Percentiles rank a stretch among this genome's conserved stretches.
Evolutionary conservation across 2,888 invertebrate genomes (phyloP).

Genomic region (Sarcophaga variegata): DNA sequence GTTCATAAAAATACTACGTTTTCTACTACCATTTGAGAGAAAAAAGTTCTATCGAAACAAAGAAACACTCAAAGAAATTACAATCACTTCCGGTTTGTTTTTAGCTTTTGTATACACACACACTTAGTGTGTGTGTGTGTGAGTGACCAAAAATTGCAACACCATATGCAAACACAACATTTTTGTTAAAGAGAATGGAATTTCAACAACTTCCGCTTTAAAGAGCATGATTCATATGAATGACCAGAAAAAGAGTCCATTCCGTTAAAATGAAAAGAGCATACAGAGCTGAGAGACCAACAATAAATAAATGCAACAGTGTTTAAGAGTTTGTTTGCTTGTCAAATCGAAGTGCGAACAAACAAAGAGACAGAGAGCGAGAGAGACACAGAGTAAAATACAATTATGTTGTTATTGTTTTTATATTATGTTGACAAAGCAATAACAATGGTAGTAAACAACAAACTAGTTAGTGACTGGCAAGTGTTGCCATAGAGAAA

Average conservation of each 20-base stretch:
- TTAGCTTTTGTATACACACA: constrained; percentile 13
- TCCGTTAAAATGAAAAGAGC: background rate
- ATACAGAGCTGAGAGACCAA: background rate
- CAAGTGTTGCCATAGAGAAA: background rate
- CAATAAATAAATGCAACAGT: constrained; percentile 54
- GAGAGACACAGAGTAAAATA: background rate
- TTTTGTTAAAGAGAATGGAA: constrained; percentile 39
- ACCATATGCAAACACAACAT: background rate
- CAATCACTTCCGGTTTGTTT: constrained; percentile 40
- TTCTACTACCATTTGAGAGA: background rate
- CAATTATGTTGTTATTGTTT: constrained; percentile 14
- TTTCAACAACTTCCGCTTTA: constrained; percentile 55
- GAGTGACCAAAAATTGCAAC: too few species aligned
- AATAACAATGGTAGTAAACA: background rate
- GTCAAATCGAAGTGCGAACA: background rate
- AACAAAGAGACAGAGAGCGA: background rate
- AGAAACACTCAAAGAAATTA: background rate
- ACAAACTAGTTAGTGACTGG: background rate
- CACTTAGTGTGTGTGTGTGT: background rate
- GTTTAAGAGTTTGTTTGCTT: constrained; percentile 30
- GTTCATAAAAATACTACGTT: too few species aligned
- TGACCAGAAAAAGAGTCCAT: background rate
- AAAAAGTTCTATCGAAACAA: background rate
- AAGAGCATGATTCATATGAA: constrained; percentile 30
- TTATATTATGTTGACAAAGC: constrained; percentile 26